phyloP scores from a whole-genome alignment of 2,113 vertebrate genomes.

The Syrmaticus mikado region DNA sequence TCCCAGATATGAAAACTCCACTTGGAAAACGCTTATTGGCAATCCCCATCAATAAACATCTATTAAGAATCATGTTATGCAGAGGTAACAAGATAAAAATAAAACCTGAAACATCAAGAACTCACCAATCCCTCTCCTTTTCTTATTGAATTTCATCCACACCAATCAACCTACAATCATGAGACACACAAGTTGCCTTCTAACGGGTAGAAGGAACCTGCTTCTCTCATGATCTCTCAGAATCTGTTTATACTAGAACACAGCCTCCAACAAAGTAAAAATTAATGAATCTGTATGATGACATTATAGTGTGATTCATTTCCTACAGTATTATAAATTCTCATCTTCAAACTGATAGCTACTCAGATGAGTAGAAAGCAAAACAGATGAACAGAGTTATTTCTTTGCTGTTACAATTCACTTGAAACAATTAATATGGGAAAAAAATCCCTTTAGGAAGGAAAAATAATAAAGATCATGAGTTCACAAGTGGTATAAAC shows the following conservation, averaged over 20 bases:
- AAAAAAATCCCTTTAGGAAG: not conserved
- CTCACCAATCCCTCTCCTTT: not conserved
- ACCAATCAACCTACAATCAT: not conserved
- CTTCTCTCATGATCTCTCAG: not conserved
- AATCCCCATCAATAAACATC: not conserved
- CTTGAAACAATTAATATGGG: not conserved
- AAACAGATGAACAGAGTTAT: not conserved
- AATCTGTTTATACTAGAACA: not conserved
- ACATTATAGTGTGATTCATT: not conserved
- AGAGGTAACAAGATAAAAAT: not conserved
- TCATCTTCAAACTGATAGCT: not conserved
- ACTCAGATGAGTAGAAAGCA: not conserved
- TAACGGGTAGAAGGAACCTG: accelerated
- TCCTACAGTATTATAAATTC: not conserved
- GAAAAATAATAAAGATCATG: not conserved
- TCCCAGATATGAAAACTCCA: not conserved
- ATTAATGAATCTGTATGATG: not conserved
- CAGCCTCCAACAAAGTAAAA: not conserved
- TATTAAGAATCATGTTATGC: not conserved
- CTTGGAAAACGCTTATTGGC: not conserved
- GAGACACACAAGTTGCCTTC: not conserved
- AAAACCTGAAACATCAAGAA: not conserved
- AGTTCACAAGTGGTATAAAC: not conserved
- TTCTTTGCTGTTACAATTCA: not conserved
- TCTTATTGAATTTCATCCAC: not conserved